Conservation (phyloP, 2,113 vertebrate genomes). For the Speoplatyrhinus poulsoni region DNA sequence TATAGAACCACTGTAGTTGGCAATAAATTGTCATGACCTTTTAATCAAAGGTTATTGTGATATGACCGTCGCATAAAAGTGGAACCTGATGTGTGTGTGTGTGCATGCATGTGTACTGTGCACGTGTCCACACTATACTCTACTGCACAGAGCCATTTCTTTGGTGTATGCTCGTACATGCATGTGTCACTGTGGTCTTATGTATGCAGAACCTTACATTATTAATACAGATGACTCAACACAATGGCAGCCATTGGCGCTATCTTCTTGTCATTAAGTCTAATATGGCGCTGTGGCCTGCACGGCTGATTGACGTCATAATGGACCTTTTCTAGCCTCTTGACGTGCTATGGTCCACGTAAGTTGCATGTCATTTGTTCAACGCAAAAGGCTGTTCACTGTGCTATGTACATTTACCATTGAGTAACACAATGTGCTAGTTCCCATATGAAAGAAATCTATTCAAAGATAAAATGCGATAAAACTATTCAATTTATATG, state of each 20-base stretch:
- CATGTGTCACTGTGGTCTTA: not conserved
- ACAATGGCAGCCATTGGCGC: too few relatives aligned
- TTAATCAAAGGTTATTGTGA: slow-evolving; percentile 46
- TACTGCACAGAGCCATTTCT: too few relatives aligned
- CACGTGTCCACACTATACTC: too few relatives aligned
- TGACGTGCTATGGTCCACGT: not conserved
- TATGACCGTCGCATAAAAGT: slow-evolving; percentile 18
- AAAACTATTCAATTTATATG: too few relatives aligned
- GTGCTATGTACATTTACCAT: too few relatives aligned
- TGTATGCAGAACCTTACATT: too few relatives aligned
- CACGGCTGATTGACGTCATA: not conserved
- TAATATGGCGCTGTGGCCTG: not conserved
- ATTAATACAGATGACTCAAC: not conserved
- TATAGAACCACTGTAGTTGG: slow-evolving; percentile 8
- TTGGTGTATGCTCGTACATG: not conserved
- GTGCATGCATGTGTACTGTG: not conserved
- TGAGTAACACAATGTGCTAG: too few relatives aligned
- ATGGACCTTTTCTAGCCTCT: not conserved
- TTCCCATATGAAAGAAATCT: too few relatives aligned
- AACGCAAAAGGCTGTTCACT: not conserved
- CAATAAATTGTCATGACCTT: slow-evolving; percentile 30
- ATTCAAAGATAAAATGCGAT: too few relatives aligned
- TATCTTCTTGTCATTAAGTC: not conserved
- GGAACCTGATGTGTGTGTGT: slow-evolving; percentile 11
- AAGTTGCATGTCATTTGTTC: not conserved